These are phyloP conservation scores for Azorinus chamasolen DNA, from an alignment of 2,888 invertebrate genomes.

Conservation along the genomic window DNA sequence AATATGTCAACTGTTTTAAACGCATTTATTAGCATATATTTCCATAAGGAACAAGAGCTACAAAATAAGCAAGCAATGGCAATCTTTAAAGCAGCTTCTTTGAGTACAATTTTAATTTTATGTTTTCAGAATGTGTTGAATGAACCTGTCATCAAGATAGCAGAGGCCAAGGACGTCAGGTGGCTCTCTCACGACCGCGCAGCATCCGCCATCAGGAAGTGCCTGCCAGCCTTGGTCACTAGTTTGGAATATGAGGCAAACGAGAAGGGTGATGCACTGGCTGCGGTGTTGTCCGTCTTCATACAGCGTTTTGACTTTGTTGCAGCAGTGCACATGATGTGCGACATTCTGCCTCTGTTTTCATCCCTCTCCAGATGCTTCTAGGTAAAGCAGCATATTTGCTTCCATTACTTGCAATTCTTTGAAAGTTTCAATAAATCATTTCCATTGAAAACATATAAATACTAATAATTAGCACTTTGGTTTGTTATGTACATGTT, in stretches of 20 bases:
- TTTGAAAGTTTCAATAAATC: too few species aligned
- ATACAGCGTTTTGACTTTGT: conserved; percentile 39
- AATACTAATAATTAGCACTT: too few species aligned
- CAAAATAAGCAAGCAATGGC: too few species aligned
- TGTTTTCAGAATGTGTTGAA: conserved; percentile 13
- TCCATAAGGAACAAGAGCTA: too few species aligned
- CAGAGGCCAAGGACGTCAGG: conserved; percentile 45
- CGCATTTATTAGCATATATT: too few species aligned
- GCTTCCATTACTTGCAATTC: too few species aligned
- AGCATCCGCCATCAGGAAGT: conserved; percentile 18
- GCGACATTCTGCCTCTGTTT: conserved; percentile 43
- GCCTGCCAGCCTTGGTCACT: conserved; percentile 35
- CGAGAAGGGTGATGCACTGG: conserved; percentile 40
- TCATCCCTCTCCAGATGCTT: conserved; percentile 34
- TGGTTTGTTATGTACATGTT: too few species aligned
- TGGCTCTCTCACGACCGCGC: conserved; percentile 52
- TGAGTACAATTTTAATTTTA: too few species aligned
- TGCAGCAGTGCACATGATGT: conserved; percentile 35
- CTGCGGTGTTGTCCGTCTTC: conserved; percentile 37
- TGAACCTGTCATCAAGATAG: conserved; percentile 20
- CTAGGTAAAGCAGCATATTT: too few species aligned
- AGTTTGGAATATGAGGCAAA: conserved; percentile 48
- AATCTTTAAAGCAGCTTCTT: too few species aligned
- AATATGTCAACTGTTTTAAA: too few species aligned
- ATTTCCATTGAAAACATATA: too few species aligned